phyloP scores from a whole-genome alignment of 2,888 invertebrate species.

The Teleiodes luculella region DNA sequence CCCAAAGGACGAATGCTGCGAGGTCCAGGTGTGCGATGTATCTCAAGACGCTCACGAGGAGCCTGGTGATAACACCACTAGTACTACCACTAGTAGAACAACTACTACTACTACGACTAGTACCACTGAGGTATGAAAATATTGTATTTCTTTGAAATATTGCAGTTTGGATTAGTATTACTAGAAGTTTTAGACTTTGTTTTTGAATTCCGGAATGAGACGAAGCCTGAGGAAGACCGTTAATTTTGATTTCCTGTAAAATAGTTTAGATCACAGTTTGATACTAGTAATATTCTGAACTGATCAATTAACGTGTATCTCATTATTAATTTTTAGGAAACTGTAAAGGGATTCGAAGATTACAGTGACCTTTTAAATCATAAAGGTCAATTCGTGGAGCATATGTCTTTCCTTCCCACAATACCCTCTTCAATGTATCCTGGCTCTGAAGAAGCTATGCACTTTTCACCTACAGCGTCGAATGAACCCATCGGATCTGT shows the following conservation, averaged over 20 bases:
- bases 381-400: neutral
- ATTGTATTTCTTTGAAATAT: too few species aligned
- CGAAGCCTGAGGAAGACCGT: too few species aligned
- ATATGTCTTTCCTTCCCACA: neutral
- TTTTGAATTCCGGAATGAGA: too few species aligned
- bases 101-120: conserved; percentile 26
- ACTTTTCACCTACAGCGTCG: neutral
- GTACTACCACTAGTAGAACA: conserved; percentile 38
- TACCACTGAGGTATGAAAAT: conserved; percentile 18
- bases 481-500: conserved; percentile 68
- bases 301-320: too few species aligned
- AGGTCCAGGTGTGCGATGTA: conserved; percentile 90
- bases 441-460: neutral
- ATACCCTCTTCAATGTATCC: neutral
- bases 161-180: too few species aligned
- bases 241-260: too few species aligned
- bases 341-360: conserved; percentile 36
- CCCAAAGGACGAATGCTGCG: conserved; percentile 90
- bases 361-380: conserved; percentile 27
- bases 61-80: conserved; percentile 49
- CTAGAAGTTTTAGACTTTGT: too few species aligned
- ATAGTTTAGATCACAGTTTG: too few species aligned
- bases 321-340: conserved; percentile 24
- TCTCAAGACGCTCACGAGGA: conserved; percentile 87
- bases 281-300: neutral